Evolutionary conservation across 1,140 invertebrate genomes (phyloP).

Genomic region (Drosophila nasuta): DNA sequence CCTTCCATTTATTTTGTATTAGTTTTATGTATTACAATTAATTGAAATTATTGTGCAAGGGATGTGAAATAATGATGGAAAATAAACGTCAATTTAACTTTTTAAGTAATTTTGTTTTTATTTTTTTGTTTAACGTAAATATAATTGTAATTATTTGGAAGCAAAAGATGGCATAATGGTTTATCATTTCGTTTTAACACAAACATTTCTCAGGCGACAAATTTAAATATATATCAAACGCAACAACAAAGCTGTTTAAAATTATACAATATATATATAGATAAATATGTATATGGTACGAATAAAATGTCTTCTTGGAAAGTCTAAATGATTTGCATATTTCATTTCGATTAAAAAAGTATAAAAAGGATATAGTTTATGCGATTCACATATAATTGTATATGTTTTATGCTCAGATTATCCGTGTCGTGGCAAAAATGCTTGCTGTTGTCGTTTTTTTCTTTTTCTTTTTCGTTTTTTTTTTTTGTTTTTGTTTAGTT

Average conservation of each 20-base stretch:
- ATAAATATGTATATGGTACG: slow-evolving; percentile 41
- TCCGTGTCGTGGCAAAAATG: slow-evolving; percentile 58
- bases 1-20: slow-evolving; percentile 2
- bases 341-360: slow-evolving; percentile 49
- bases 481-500: slow-evolving; percentile 42
- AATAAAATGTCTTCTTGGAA: slow-evolving; percentile 77
- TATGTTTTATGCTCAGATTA: slow-evolving; percentile 47
- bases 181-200: slow-evolving; percentile 46
- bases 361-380: slow-evolving; percentile 43
- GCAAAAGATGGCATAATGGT: slow-evolving; percentile 78
- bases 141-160: slow-evolving; percentile 79
- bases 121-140: slow-evolving; percentile 64
- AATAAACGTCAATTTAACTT: slow-evolving; percentile 76
- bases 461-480: slow-evolving; percentile 6
- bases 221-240: slow-evolving; percentile 51
- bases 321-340: slow-evolving; percentile 60
- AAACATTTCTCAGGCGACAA: slow-evolving; percentile 49
- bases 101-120: slow-evolving; percentile 67
- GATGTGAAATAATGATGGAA: slow-evolving; percentile 33
- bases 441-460: slow-evolving; percentile 45
- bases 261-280: slow-evolving; percentile 50
- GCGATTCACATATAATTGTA: slow-evolving; percentile 17
- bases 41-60: slow-evolving; percentile 25
- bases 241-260: slow-evolving; percentile 53
- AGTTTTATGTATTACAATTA: slow-evolving; percentile 28